Conservation (phyloP, 1,140 invertebrate genomes). For the Heliconius nattereri region DNA sequence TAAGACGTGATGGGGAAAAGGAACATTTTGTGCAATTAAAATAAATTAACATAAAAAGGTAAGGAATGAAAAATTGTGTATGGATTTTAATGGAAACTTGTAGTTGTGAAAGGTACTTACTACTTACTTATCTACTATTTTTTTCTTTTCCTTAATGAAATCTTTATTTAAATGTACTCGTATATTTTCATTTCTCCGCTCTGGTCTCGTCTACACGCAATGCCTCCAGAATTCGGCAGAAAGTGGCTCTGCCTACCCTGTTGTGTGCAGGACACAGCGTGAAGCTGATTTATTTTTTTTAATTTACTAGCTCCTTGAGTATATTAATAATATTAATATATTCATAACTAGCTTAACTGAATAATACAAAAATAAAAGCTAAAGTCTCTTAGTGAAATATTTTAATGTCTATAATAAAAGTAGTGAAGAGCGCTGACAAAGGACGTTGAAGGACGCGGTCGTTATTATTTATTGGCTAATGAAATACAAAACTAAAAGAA, state of each 20-base stretch:
- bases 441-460: not conserved
- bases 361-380: not conserved
- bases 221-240: too few species aligned
- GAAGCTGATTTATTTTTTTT: too few species aligned
- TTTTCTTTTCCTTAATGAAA: too few species aligned
- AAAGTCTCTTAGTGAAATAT: not conserved
- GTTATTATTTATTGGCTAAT: not conserved
- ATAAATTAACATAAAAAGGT: not conserved
- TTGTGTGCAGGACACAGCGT: too few species aligned
- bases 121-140: too few species aligned
- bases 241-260: too few species aligned
- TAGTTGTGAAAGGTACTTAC: not conserved
- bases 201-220: too few species aligned
- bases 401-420: not conserved
- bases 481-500: not conserved
- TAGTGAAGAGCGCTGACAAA: not conserved
- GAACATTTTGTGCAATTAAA: not conserved
- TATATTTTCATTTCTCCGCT: too few species aligned
- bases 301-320: too few species aligned
- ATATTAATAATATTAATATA: too few species aligned
- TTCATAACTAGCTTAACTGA: too few species aligned
- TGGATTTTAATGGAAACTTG: not conserved
- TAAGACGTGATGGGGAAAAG: not conserved
- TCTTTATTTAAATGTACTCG: too few species aligned
- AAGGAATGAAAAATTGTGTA: not conserved